Evolutionary conservation across 1,140 invertebrate genomes (phyloP).

Genomic region (Ditylenchus dipsaci): DNA sequence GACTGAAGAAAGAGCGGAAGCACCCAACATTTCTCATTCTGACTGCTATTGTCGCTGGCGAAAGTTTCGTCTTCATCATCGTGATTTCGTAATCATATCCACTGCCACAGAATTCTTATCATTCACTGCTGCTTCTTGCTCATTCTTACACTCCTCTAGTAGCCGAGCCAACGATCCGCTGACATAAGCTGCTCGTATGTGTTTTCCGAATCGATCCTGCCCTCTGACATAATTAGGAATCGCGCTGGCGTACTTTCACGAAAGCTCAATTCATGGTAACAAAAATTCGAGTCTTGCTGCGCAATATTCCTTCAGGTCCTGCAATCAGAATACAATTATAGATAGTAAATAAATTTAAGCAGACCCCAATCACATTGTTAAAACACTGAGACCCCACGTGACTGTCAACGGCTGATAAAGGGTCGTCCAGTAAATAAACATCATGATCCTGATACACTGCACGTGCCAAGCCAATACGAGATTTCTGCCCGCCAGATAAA

Average conservation of each 20-base stretch:
- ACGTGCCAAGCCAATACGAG: slow-evolving; percentile 84
- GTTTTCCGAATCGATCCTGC: slow-evolving; percentile 7
- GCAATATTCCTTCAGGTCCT: slow-evolving; percentile 65
- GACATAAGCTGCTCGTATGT: slow-evolving; percentile 12
- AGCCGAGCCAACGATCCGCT: slow-evolving; percentile 3
- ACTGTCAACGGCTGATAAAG: slow-evolving; percentile 88
- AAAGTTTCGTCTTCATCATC: slow-evolving; percentile 5
- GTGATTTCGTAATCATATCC: slow-evolving; percentile 10
- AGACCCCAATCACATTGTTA: slow-evolving; percentile 70
- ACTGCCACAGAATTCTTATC: background rate
- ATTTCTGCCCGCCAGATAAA: slow-evolving; percentile 93
- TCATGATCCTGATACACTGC: slow-evolving; percentile 86
- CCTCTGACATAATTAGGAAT: slow-evolving; percentile 28
- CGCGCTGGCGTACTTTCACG: slow-evolving; percentile 51
- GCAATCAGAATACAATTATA: background rate
- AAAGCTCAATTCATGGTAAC: slow-evolving; percentile 54
- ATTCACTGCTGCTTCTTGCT: slow-evolving; percentile 1
- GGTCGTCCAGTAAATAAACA: slow-evolving; percentile 88
- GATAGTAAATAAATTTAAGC: background rate
- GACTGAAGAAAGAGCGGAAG: slow-evolving; percentile 52
- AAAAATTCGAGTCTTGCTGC: slow-evolving; percentile 63
- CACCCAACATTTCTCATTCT: slow-evolving; percentile 43
- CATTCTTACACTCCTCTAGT: slow-evolving; percentile 13
- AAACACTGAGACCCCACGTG: slow-evolving; percentile 85
- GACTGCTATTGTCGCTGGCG: background rate